These are phyloP conservation scores for Aspidapion aeneum DNA, from an alignment of 2,888 invertebrate species.

Conservation along the genomic window DNA sequence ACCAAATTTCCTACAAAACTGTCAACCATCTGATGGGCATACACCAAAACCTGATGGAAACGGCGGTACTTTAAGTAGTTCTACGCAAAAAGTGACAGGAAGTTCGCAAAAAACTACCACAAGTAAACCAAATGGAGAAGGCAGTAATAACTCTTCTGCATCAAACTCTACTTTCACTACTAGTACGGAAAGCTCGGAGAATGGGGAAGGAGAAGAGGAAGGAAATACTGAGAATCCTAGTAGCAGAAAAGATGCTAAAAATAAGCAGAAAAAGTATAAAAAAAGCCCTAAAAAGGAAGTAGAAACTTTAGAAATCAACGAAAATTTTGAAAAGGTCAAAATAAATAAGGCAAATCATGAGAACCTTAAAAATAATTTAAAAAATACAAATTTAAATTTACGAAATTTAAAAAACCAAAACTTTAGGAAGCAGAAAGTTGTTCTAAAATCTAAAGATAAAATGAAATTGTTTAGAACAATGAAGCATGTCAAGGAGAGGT, in stretches of 20 bases:
- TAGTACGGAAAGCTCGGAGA: not conserved
- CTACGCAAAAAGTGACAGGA: constrained; percentile 2
- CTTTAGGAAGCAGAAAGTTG: constrained; percentile 8
- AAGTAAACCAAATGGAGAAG: constrained; percentile 10
- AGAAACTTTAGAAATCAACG: not conserved
- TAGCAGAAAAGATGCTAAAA: not conserved
- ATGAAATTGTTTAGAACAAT: constrained; percentile 10
- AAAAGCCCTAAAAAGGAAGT: not conserved
- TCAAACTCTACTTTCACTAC: not conserved
- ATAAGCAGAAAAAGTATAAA: not conserved
- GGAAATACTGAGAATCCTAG: constrained; percentile 10
- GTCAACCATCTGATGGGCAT: not conserved
- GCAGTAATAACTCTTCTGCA: too few relatives aligned
- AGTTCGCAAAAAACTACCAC: constrained; percentile 3
- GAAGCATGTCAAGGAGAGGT: constrained; percentile 7
- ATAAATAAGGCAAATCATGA: not conserved
- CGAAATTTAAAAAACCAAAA: constrained; percentile 2
- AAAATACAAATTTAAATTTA: not conserved
- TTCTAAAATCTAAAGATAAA: constrained; percentile 12
- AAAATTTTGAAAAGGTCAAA: not conserved
- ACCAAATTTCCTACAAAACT: constrained; percentile 19
- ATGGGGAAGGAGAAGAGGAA: constrained; percentile 10
- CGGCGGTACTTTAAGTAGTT: not conserved
- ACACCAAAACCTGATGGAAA: not conserved
- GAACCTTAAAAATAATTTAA: not conserved